phyloP scores from a whole-genome alignment of 2,113 vertebrate species.

The Aspiorhynchus laticeps region DNA sequence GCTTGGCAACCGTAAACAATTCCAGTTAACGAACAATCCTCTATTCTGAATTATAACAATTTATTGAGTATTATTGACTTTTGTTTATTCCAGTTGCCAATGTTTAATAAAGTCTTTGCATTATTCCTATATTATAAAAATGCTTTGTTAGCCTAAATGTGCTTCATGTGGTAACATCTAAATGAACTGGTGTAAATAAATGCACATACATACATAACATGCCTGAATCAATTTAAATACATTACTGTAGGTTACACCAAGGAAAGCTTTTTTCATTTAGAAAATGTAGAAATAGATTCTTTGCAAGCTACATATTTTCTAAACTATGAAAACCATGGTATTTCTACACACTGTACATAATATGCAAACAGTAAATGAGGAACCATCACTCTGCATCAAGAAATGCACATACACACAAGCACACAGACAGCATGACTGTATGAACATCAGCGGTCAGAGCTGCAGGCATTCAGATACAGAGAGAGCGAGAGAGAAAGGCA shows the following conservation, averaged over 20 bases:
- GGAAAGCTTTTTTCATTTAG: neutral
- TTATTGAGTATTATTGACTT: neutral
- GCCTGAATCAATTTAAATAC: neutral
- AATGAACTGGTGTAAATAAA: neutral
- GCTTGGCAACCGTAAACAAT: no score
- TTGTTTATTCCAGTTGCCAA: no score
- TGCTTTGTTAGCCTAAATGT: neutral
- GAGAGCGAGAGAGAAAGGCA: neutral
- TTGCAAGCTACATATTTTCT: neutral
- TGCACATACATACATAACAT: neutral
- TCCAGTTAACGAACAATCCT: neutral
- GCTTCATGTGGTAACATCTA: neutral
- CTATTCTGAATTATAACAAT: neutral
- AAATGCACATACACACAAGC: neutral
- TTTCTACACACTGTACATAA: neutral
- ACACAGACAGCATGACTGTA: conserved; percentile 8
- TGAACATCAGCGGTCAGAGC: conserved; percentile 17
- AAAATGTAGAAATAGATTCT: neutral
- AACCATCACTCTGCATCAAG: neutral
- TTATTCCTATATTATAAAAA: neutral
- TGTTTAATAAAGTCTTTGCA: neutral
- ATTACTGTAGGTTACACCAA: neutral
- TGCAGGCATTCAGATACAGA: conserved; percentile 37
- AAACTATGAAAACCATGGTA: neutral
- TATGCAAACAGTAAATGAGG: neutral